Base-by-base conservation (phyloP, 2,113 vertebrate genomes). In the Bambusicola thoracicus region DNA sequence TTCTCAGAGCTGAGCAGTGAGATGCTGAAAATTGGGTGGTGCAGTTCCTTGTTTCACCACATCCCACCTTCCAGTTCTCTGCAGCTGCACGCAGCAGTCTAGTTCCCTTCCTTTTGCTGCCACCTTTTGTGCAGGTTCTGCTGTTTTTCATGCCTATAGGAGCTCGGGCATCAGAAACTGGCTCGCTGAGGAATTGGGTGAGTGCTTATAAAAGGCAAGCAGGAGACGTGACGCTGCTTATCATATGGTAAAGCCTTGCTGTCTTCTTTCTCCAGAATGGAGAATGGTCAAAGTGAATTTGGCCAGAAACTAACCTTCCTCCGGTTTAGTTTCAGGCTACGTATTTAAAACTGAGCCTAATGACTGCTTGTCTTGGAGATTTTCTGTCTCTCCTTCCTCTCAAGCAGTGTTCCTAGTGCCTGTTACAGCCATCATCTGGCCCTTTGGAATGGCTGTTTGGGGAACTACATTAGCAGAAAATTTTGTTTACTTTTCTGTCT, bases 171-270 rank as follows among this genome's bases (percentile, higher is more conserved):
- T 68, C 43, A 73, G 51, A 48, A 77, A 29, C 13, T 25, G 59
- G 10, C 8, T 61, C 12, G 5, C 22, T 75, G 69, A 62, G 10
- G 12, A 83, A 20, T 15, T 0, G 0, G 36, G 9, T 69, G 41
- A 58, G 11, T 25, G 25, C 22, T 74, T 41, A 11, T 19, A 11
- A 11, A 30, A 36, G 24, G 36, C 48, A 63, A 76, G 34, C 24
- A 59, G 49, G 38, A 36, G 34, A 44, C 11, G 9, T 38, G 67
- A 32, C 16, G 22, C 29, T 65, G 49, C 62, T 70, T 70, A 14
- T 6, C 17, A 22, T 9, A 10, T 56, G 19, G 18, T 67, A 68
- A 68, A 74, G 22, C 15, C 11, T 8, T 61, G 20, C 27, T 68
- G 8, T 74, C 66, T 18, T 79, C 44, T 17, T 83, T 24, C 6